Evolutionary conservation across 2,797 vertebrate genomes (phyloP).

Genomic region (Threskiornis aethiopicus): DNA sequence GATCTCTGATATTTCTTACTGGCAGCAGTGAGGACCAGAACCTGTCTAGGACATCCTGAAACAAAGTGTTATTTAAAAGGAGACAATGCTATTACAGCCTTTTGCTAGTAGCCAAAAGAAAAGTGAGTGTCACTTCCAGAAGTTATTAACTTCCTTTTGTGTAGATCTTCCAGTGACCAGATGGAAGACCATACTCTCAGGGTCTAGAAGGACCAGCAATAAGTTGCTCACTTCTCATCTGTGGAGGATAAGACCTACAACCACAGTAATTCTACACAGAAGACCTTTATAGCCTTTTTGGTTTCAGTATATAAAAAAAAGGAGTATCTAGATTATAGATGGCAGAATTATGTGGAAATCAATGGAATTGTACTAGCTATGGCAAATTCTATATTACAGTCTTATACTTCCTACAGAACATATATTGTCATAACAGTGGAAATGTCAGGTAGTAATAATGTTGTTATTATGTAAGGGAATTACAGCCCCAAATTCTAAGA

Average conservation of each 20-base stretch:
- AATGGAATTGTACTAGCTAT: not conserved
- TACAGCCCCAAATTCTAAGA: not conserved
- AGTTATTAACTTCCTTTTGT: not conserved
- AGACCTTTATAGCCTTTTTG: not conserved
- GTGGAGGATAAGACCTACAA: not conserved
- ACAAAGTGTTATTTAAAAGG: not conserved
- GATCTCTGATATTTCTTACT: not conserved
- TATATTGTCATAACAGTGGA: not conserved
- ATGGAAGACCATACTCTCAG: not conserved
- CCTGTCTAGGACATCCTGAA: not conserved
- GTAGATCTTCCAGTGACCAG: not conserved
- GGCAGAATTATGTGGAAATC: not conserved
- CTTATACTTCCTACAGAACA: not conserved
- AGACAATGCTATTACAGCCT: not conserved
- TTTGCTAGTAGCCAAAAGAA: not conserved
- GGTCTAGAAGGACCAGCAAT: not conserved
- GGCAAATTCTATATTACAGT: not conserved
- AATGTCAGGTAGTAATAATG: not conserved
- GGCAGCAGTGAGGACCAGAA: not conserved
- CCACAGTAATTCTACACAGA: not conserved
- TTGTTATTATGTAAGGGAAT: not conserved
- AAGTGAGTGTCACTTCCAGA: not conserved
- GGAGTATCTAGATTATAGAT: not conserved
- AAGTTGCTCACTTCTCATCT: not conserved
- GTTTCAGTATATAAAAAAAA: not conserved